Evolutionary conservation across 2,888 invertebrate genomes (phyloP).

Genomic region (Molorchus minor): DNA sequence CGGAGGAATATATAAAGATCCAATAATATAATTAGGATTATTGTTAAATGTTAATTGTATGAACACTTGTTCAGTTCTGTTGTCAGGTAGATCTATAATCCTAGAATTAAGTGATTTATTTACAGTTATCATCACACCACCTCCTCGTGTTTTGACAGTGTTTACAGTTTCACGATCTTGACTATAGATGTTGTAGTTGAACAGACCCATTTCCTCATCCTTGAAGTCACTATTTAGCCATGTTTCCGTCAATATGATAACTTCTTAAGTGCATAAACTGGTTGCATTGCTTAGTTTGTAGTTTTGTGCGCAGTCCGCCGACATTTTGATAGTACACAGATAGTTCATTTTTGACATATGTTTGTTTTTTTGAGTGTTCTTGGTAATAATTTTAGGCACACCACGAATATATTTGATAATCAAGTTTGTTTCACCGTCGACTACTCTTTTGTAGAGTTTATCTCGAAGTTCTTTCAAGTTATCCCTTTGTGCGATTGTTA

Average conservation of each 20-base stretch:
- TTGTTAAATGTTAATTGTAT: not conserved
- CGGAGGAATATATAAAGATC: not conserved
- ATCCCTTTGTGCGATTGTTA: constrained; percentile 11
- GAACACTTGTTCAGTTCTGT: not conserved
- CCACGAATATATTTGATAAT: constrained; percentile 22
- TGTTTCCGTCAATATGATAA: not conserved
- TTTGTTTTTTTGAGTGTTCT: constrained; percentile 6
- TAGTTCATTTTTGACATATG: not conserved
- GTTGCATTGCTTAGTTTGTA: not conserved
- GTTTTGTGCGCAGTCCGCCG: not conserved
- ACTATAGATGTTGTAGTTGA: not conserved
- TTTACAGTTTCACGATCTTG: not conserved
- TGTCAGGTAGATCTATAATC: not conserved
- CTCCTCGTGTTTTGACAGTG: not conserved
- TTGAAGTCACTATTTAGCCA: not conserved
- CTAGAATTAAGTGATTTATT: not conserved
- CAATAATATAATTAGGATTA: not conserved
- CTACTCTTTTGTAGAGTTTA: constrained; percentile 14
- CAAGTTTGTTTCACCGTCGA: constrained; percentile 14
- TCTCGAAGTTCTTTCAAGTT: constrained; percentile 12
- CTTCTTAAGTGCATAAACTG: not conserved
- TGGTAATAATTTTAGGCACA: constrained; percentile 15
- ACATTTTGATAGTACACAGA: not conserved
- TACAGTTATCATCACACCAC: not conserved
- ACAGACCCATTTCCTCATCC: not conserved